Percentiles rank a stretch among this genome's conserved stretches.
Evolutionary conservation across 1,140 invertebrate species (phyloP).

Genomic region (Drosophila athabasca): DNA sequence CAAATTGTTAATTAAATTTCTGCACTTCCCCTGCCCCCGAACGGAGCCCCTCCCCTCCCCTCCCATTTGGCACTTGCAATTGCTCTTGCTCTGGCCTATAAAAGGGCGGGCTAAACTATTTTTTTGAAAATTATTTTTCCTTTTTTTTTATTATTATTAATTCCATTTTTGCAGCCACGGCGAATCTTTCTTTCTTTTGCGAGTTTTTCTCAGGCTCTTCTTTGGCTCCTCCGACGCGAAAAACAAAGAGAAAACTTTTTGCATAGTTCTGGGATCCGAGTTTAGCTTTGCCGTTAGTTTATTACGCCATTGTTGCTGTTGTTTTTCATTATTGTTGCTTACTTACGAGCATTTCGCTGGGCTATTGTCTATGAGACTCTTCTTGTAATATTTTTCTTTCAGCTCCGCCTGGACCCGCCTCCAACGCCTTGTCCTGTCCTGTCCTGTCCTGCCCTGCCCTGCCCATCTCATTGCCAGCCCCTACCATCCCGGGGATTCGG

Average conservation of each 20-base stretch:
- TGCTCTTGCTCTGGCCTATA: constrained; percentile 14
- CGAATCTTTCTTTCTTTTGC: constrained; percentile 2
- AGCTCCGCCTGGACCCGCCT: not conserved
- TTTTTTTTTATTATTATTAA: constrained; percentile 28
- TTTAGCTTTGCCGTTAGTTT: constrained; percentile 65
- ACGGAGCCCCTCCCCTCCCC: not conserved
- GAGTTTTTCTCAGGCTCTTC: constrained; percentile 10
- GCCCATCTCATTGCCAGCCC: too few relatives aligned
- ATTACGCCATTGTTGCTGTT: constrained; percentile 69
- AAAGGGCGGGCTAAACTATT: constrained; percentile 56
- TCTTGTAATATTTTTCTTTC: constrained; percentile 63
- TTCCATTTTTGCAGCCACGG: constrained; percentile 46
- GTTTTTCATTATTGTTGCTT: constrained; percentile 17
- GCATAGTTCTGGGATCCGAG: constrained; percentile 50
- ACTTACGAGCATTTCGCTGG: constrained; percentile 14
- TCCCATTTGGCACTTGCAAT: constrained; percentile 11
- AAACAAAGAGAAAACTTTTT: constrained; percentile 49
- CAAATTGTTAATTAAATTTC: constrained; percentile 75
- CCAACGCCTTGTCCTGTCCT: too few relatives aligned
- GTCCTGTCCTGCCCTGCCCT: too few relatives aligned
- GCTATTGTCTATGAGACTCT: constrained; percentile 56
- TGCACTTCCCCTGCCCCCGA: constrained; percentile 9
- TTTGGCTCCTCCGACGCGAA: too few relatives aligned
- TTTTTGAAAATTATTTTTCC: constrained; percentile 47
- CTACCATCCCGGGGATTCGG: not conserved